phyloP scores from a whole-genome alignment of 2,113 vertebrate genomes.

The Cettia cetti region DNA sequence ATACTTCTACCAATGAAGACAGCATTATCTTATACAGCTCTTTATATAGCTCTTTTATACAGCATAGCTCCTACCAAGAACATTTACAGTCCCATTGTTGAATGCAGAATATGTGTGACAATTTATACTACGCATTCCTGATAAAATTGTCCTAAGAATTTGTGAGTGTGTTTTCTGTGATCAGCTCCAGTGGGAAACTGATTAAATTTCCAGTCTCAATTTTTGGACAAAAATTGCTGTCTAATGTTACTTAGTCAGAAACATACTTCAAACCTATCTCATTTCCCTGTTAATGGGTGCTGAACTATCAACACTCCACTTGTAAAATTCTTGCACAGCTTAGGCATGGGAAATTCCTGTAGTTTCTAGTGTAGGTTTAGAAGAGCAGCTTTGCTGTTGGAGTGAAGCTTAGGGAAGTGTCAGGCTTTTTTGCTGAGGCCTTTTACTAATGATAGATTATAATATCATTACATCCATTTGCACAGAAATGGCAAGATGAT shows the following conservation, averaged over 20 bases:
- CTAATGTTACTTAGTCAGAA: background rate
- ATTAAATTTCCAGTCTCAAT: background rate
- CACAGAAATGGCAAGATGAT: background rate
- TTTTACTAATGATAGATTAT: background rate
- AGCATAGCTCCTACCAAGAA: background rate
- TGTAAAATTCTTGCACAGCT: background rate
- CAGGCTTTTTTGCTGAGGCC: background rate
- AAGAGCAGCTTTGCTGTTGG: background rate
- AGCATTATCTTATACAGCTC: background rate
- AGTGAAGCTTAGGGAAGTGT: background rate
- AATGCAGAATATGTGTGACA: background rate
- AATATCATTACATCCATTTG: background rate
- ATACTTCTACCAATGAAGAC: background rate
- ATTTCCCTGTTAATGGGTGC: background rate
- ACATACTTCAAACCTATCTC: background rate
- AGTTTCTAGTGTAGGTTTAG: background rate
- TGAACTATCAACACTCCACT: background rate
- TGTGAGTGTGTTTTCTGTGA: background rate
- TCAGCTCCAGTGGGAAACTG: background rate
- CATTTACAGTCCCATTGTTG: background rate
- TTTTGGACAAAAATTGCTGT: background rate
- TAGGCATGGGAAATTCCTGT: background rate
- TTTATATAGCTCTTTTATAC: background rate
- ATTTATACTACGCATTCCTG: background rate
- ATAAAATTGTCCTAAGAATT: background rate